Evolutionary conservation across 1,140 invertebrate species (phyloP).

Genomic region (Streblospio benedicti): DNA sequence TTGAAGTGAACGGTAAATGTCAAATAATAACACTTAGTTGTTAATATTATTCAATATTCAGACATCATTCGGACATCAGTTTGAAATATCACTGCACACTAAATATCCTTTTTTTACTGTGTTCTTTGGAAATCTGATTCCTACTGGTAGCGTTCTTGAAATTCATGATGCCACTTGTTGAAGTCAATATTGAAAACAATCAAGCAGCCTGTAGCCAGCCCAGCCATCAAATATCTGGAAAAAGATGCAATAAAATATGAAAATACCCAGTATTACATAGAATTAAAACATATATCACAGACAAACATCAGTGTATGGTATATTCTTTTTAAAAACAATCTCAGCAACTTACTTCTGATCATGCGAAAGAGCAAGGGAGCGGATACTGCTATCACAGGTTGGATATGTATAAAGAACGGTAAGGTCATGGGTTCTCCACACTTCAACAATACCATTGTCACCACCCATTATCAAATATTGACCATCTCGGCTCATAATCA

Average conservation of each 20-base stretch:
- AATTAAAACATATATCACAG: background rate
- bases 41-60: too few species aligned
- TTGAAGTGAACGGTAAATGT: too few species aligned
- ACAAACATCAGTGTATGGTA: background rate
- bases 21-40: too few species aligned
- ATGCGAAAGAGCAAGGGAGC: conserved; percentile 85
- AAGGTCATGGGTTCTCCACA: conserved; percentile 94
- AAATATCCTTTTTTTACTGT: too few species aligned
- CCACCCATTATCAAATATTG: conserved; percentile 92
- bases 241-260: conserved; percentile 16
- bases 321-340: background rate
- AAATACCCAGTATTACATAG: background rate
- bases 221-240: conserved; percentile 87
- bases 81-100: too few species aligned
- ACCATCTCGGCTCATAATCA: conserved; percentile 89
- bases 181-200: conserved; percentile 99
- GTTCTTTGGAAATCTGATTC: too few species aligned
- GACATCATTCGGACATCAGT: too few species aligned
- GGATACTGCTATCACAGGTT: conserved; percentile 84
- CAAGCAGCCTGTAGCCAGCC: conserved; percentile 90
- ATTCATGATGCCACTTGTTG: conserved; percentile 98
- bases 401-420: conserved; percentile 94
- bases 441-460: conserved; percentile 92
- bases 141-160: conserved; percentile 34
- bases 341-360: conserved; percentile 82